Evolutionary conservation across 1,140 invertebrate species (phyloP), one percentile per base, ranked within the genome.

Genomic region (Heliconius hewitsoni): DNA sequence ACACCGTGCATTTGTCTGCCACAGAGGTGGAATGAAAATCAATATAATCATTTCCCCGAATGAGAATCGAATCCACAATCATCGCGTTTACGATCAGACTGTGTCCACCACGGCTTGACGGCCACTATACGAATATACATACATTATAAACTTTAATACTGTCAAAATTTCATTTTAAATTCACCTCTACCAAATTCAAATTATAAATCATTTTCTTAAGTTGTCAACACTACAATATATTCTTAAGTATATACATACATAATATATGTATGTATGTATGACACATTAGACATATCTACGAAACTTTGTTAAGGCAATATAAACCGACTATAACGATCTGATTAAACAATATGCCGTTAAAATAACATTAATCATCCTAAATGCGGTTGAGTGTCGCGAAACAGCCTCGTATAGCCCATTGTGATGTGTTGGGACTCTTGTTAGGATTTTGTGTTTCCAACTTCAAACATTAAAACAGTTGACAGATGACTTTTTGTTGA

Each of bases 281-380:
- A 66, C 9, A 66, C 27, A 66, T 11, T 16, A 66, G 11, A 30
- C n/a, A 16, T 6, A 66, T 66, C 9, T 66, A 66, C 23, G 30
- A 66, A 66, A 66, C 60, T 66, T 66, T 66, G 27, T 66, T 30
- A 66, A 66, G 30, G 27, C 55, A 9, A 57, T 9, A 57, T 57
- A 57, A 57, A 57, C 19, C 60, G 8, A 16, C 11, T 66, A 30
- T 66, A 66, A 66, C 60, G 60, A 66, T 30, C 60, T 66, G 60
- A 66, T 30, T 85, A 86, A 85, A 88, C 86, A 88, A 88, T 86
- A 85, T 74, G 82, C 86, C 85, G 86, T 88, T 85, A 88, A 86
- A 86, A 84, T 82, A 81, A 84, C 86, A 88, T 88, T 88, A 88
- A 88, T 88, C 86, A 86, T 85, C 70, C 72, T 79, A 79, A 78